Evolutionary conservation across 2,888 invertebrate genomes (phyloP).

Genomic region (Heliconius aoede): DNA sequence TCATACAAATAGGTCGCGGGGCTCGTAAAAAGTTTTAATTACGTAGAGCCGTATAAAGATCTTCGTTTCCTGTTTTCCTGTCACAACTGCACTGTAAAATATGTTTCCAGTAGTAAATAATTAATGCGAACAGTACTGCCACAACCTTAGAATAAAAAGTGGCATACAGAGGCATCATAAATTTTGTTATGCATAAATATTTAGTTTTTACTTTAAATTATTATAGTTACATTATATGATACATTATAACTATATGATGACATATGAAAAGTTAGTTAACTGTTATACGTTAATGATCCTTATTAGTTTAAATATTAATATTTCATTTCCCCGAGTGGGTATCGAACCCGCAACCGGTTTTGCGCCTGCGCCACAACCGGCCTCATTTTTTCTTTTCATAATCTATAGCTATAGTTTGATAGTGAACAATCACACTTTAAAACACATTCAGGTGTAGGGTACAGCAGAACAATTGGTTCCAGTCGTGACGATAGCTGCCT

Average conservation of each 20-base stretch:
- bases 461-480: slow-evolving; percentile 29
- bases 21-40: slow-evolving; percentile 2
- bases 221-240: not conserved
- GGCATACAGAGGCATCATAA: not conserved
- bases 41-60: slow-evolving; percentile 5
- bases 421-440: slow-evolving; percentile 27
- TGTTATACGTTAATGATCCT: not conserved
- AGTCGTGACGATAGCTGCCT: slow-evolving; percentile 28
- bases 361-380: too few relatives aligned
- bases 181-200: not conserved
- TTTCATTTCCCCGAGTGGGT: too few relatives aligned
- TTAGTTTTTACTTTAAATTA: not conserved
- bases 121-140: slow-evolving; percentile 30
- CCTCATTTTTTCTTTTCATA: not conserved
- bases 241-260: not conserved
- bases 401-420: slow-evolving; percentile 10
- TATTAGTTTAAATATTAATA: not conserved
- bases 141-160: not conserved
- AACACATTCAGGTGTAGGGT: slow-evolving; percentile 29
- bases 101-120: slow-evolving; percentile 29
- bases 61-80: slow-evolving; percentile 17
- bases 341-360: too few relatives aligned
- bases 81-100: slow-evolving; percentile 20
- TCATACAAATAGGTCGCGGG: not conserved
- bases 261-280: not conserved